These are phyloP conservation scores for Antedon mediterranea DNA, from an alignment of 53 echinoderm and acorn worm species.

Conservation along the genomic window DNA sequence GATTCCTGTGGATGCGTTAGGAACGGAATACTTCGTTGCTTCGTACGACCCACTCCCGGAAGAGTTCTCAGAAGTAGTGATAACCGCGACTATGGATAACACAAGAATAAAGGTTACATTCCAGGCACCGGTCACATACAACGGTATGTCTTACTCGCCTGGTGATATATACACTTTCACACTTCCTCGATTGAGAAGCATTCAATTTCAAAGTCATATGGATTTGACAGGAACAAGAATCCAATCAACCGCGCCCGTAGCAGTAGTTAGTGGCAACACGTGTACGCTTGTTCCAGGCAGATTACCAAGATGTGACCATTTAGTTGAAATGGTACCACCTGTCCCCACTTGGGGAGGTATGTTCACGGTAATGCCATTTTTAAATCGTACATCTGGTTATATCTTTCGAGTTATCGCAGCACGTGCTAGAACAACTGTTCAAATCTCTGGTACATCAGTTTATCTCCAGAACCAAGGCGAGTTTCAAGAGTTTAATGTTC, in stretches of 20 bases:
- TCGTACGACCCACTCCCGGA: constrained; percentile 68
- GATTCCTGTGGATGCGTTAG: constrained; percentile 60
- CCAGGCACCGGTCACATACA: constrained; percentile 25
- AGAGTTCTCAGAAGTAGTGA: constrained; percentile 61
- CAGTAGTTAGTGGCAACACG: constrained; percentile 67
- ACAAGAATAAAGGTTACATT: constrained; percentile 45
- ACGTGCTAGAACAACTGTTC: constrained; percentile 48
- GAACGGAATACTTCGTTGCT: constrained; percentile 62
- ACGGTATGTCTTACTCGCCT: constrained; percentile 27
- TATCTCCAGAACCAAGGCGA: constrained; percentile 44
- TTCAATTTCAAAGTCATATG: constrained; percentile 67
- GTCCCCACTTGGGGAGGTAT: constrained; percentile 78
- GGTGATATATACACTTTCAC: constrained; percentile 47
- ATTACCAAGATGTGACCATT: constrained; percentile 71
- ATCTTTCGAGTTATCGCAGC: constrained; percentile 74
- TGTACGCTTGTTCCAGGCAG: constrained; percentile 66
- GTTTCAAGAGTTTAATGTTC: constrained; percentile 70
- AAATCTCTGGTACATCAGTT: constrained; percentile 53
- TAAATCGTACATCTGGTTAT: constrained; percentile 70
- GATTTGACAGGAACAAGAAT: constrained; percentile 74
- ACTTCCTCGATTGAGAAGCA: constrained; percentile 45
- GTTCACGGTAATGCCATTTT: constrained; percentile 73
- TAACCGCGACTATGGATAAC: constrained; percentile 37
- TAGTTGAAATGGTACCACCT: constrained; percentile 81
- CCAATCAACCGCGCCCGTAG: constrained; percentile 44